These are phyloP conservation scores for Thereva nobilitata DNA, from an alignment of 2,888 invertebrate genomes.

Conservation along the genomic window DNA sequence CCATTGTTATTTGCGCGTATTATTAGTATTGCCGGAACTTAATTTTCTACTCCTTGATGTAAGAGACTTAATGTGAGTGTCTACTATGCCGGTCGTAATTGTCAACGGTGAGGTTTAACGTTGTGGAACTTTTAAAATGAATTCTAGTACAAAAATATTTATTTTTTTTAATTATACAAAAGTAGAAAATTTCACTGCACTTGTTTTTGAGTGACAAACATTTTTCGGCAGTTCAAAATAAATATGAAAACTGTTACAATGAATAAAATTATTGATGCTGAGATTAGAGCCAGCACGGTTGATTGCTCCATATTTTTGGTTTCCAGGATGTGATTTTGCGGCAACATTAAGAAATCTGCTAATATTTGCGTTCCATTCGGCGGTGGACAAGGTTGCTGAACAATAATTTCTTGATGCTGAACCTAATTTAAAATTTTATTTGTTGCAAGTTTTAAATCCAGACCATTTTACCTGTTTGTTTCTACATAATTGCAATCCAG, in stretches of 20 bases:
- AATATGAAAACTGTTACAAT: slow-evolving; percentile 66
- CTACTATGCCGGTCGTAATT: too few relatives aligned
- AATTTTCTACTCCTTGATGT: too few relatives aligned
- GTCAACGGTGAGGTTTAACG: too few relatives aligned
- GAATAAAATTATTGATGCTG: slow-evolving; percentile 67
- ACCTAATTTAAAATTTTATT: slow-evolving; percentile 60
- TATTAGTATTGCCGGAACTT: too few relatives aligned
- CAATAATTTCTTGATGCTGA: slow-evolving; percentile 84
- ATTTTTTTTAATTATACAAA: too few relatives aligned
- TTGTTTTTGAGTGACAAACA: slow-evolving; percentile 42
- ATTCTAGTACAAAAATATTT: too few relatives aligned
- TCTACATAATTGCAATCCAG: slow-evolving; percentile 63
- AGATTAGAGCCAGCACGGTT: slow-evolving; percentile 64
- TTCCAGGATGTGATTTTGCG: slow-evolving; percentile 62
- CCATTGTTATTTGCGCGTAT: too few relatives aligned
- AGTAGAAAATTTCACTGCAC: too few relatives aligned
- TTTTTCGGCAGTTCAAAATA: slow-evolving; percentile 61
- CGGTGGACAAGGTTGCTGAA: slow-evolving; percentile 78
- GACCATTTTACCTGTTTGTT: slow-evolving; percentile 68
- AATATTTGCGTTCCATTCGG: slow-evolving; percentile 77
- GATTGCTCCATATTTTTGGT: slow-evolving; percentile 61
- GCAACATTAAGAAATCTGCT: slow-evolving; percentile 60
- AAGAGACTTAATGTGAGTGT: too few relatives aligned
- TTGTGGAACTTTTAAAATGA: too few relatives aligned
- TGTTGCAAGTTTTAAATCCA: background rate